Conservation (phyloP, 1,140 invertebrate genomes). For the Drosophila jambulina region DNA sequence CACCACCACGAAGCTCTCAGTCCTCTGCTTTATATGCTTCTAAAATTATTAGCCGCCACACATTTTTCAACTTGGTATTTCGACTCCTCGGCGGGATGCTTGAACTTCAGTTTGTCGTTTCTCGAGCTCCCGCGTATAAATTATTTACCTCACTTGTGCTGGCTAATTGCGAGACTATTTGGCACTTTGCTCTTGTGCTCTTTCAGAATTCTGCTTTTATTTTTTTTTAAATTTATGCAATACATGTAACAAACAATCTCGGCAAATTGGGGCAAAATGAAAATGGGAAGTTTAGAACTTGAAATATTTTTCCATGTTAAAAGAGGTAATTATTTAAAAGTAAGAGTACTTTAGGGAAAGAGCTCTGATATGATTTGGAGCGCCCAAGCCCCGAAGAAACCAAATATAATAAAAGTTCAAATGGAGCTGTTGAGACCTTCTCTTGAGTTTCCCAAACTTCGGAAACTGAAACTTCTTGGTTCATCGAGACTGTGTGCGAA, state of each 20-base stretch:
- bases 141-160: slow-evolving; percentile 21
- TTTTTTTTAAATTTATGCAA: slow-evolving; percentile 1
- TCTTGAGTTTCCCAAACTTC: slow-evolving; percentile 36
- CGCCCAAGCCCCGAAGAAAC: neutral
- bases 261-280: neutral
- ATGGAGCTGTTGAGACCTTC: slow-evolving; percentile 55
- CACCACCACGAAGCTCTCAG: neutral
- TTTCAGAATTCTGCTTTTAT: neutral
- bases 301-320: neutral
- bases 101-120: slow-evolving; percentile 46
- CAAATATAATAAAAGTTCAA: slow-evolving; percentile 36
- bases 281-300: neutral
- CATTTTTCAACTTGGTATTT: slow-evolving; percentile 23
- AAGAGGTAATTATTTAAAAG: neutral
- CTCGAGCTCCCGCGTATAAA: slow-evolving; percentile 7
- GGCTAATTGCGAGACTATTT: slow-evolving; percentile 52
- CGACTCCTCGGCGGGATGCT: slow-evolving; percentile 5
- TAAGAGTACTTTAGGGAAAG: slow-evolving; percentile 49
- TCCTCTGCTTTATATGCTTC: slow-evolving; percentile 11
- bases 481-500: slow-evolving; percentile 3
- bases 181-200: slow-evolving; percentile 38
- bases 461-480: slow-evolving; percentile 16
- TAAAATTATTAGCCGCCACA: slow-evolving; percentile 47
- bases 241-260: neutral
- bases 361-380: slow-evolving; percentile 47